Evolutionary conservation across 2,113 vertebrate species (phyloP).

Genomic region (Numenius arquata): DNA sequence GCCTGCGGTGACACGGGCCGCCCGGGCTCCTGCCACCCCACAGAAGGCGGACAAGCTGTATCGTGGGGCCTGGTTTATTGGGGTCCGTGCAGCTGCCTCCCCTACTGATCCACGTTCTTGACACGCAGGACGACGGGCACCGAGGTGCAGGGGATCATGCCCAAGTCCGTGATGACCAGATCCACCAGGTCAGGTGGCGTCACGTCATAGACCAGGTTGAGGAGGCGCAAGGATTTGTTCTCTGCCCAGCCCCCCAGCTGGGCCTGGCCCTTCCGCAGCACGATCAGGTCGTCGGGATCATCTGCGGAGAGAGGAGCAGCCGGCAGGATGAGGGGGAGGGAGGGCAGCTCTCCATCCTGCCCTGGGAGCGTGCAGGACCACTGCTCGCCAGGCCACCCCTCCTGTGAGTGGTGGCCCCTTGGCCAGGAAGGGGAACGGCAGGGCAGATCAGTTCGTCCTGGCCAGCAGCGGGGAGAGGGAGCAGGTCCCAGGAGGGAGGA

Average conservation of each 20-base stretch:
- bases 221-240: conserved; percentile 80
- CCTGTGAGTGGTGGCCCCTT: accelerated
- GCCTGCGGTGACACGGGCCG: accelerated
- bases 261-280: conserved; percentile 83
- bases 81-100: background rate
- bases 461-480: background rate
- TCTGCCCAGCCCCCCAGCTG: conserved; percentile 86
- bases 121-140: conserved; percentile 96
- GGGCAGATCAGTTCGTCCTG: background rate
- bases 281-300: conserved; percentile 92
- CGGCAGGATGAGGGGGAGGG: background rate
- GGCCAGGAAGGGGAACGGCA: accelerated
- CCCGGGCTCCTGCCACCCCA: background rate
- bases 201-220: conserved; percentile 96
- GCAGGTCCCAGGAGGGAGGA: background rate
- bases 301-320: conserved; percentile 69
- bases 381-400: background rate
- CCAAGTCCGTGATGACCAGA: conserved; percentile 96
- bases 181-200: conserved; percentile 96
- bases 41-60: background rate
- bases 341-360: background rate
- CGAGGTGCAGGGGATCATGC: conserved; percentile 98
- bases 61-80: conserved; percentile 3
- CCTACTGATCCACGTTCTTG: conserved; percentile 91
- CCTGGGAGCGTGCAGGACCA: background rate